Base-by-base conservation (phyloP, 2,113 vertebrate genomes). In the Eptatretus burgeri region DNA sequence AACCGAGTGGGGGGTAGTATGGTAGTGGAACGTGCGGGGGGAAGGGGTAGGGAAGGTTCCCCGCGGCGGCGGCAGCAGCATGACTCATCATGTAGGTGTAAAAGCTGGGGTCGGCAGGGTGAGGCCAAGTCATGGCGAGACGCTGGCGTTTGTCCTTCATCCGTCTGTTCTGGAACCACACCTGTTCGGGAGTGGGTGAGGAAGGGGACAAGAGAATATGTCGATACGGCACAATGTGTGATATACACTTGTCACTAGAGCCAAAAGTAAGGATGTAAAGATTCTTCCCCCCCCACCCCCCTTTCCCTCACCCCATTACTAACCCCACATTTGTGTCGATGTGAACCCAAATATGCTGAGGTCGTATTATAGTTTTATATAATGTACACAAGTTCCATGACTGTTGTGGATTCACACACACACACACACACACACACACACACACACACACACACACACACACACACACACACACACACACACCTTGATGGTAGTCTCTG, bases 81-180 rank as follows among this genome's bases (percentile, higher is more conserved):
- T 96, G 88, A 75, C 86, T 95, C 91, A 96, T 96, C 91, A 96
- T 95, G 78, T 95, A 95, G 67, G 91, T 96, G 80, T 96, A 96
- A 79, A 96, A 96, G 75, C 88, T 91, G 75, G 89, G 89, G 75
- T 95, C 88, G 63, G 88, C 89, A 11, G 89, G 88, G 76, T 96
- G 89, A 64, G 89, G 89, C 88, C 89, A 96, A 10, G 88, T 93
- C 89, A 96, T 96, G 68, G 89, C 89, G 77, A 96, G 72, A 49
- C 89, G 81, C 75, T 96, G 89, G 72, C 89, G 71, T 72, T 96
- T 96, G 74, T 96, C 89, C 76, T 89, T 89, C 85, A 89, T 89
- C 68, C 85, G 76, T 52, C 85, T 77, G 75, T 89, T 89, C 78
- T 89, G 85, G 79, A 89, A 89, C 85, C 85, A 88, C 66, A 89